phyloP scores from a whole-genome alignment of 2,113 vertebrate genomes.

The Otis tarda region DNA sequence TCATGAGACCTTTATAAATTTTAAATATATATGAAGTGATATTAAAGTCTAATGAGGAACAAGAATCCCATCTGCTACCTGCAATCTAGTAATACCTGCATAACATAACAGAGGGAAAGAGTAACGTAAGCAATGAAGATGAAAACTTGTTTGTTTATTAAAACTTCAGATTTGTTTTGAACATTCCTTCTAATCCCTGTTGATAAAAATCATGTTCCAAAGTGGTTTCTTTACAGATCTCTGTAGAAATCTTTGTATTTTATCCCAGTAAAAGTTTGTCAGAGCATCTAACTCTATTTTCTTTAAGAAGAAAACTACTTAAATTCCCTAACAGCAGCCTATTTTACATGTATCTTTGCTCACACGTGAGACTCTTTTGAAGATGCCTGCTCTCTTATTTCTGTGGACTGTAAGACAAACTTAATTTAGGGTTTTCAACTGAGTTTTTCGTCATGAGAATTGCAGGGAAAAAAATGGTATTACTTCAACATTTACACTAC shows the following conservation, averaged over 20 bases:
- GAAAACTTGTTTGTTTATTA: constrained; percentile 18
- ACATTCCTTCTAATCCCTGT: not conserved
- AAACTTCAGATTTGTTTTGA: constrained; percentile 19
- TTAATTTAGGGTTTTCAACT: not conserved
- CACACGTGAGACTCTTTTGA: not conserved
- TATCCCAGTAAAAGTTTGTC: not conserved
- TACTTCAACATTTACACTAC: not conserved
- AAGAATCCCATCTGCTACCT: constrained; percentile 36
- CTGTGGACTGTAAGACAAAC: not conserved
- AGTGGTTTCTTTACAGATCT: not conserved
- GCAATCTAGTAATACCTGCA: not conserved
- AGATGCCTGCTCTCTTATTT: not conserved
- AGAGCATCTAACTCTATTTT: not conserved
- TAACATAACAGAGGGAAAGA: not conserved
- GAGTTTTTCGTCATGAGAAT: not conserved
- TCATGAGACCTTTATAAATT: constrained; percentile 38
- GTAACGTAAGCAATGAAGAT: not conserved
- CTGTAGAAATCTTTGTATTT: not conserved
- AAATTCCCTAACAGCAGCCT: not conserved
- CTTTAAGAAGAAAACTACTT: not conserved
- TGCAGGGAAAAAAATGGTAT: not conserved
- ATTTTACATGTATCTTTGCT: not conserved
- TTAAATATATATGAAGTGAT: constrained; percentile 48
- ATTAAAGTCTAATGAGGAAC: constrained; percentile 40
- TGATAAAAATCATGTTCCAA: constrained; percentile 7